Percentiles rank a stretch among this genome's conserved stretches.
These are phyloP conservation scores for Ianthella basta DNA, from an alignment of 37 sponge, comb jelly and placozoan genomes.

Conservation along the genomic window DNA sequence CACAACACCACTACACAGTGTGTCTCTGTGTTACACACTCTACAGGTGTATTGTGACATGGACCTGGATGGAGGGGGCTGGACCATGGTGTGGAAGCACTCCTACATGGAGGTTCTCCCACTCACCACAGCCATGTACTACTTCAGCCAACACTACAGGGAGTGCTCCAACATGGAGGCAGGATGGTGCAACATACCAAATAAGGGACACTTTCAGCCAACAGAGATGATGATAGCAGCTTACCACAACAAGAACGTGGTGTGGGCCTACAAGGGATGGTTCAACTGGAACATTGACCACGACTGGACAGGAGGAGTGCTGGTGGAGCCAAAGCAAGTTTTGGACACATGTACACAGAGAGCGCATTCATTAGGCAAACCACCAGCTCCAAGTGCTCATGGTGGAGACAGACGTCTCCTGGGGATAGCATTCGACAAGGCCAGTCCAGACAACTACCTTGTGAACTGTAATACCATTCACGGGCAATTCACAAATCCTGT, in stretches of 20 bases:
- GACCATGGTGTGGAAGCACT: slow-evolving; percentile 45
- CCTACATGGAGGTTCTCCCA: slow-evolving; percentile 38
- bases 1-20: too few relatives aligned
- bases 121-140: slow-evolving; percentile 22
- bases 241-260: slow-evolving; percentile 13
- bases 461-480: slow-evolving; percentile 12
- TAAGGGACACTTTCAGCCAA: slow-evolving; percentile 28
- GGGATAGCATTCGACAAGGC: slow-evolving; percentile 33
- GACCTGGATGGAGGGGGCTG: slow-evolving; percentile 36
- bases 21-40: too few relatives aligned
- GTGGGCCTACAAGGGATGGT: slow-evolving; percentile 38
- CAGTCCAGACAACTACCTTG: slow-evolving; percentile 1
- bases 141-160: slow-evolving; percentile 20
- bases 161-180: not conserved
- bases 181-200: slow-evolving; percentile 44
- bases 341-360: slow-evolving; percentile 26
- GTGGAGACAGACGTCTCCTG: slow-evolving; percentile 1
- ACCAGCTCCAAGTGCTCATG: slow-evolving; percentile 35
- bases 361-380: not conserved
- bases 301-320: slow-evolving; percentile 35
- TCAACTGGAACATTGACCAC: slow-evolving; percentile 40
- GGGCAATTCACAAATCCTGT: not conserved
- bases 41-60: slow-evolving; percentile 36
- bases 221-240: slow-evolving; percentile 37
- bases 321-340: slow-evolving; percentile 24